Conservation (phyloP, 2,888 invertebrate species). For the Pristionchus japonicus region DNA sequence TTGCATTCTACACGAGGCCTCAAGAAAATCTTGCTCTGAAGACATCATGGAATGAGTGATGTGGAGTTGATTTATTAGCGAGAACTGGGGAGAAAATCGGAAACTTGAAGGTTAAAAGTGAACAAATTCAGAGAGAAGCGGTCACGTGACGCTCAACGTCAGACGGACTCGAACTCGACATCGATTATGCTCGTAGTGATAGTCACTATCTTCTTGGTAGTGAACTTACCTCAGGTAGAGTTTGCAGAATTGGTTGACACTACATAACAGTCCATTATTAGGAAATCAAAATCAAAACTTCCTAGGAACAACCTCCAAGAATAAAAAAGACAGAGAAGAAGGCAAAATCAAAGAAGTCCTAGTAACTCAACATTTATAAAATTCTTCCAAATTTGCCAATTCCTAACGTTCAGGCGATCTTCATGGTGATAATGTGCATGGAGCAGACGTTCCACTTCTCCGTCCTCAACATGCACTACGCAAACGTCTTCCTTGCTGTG, state of each 20-base stretch:
- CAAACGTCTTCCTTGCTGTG: constrained; percentile 67
- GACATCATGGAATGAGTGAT: background rate
- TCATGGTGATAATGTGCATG: constrained; percentile 56
- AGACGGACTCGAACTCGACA: constrained; percentile 74
- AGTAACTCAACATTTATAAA: too few relatives aligned
- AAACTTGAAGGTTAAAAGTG: background rate
- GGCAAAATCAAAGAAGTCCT: too few relatives aligned
- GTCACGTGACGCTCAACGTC: constrained; percentile 71
- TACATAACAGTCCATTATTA: too few relatives aligned
- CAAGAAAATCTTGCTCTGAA: background rate
- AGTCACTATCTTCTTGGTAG: constrained; percentile 78
- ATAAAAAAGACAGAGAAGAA: background rate
- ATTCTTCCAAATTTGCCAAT: background rate
- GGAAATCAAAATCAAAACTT: too few relatives aligned
- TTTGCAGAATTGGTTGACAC: too few relatives aligned
- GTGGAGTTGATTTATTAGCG: background rate
- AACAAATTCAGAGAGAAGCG: constrained; percentile 66
- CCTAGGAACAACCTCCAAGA: too few relatives aligned
- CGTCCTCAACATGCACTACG: constrained; percentile 65
- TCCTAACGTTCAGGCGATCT: constrained; percentile 52
- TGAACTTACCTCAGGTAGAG: constrained; percentile 78
- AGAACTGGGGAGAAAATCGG: background rate
- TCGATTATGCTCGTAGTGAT: constrained; percentile 77
- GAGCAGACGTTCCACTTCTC: constrained; percentile 52
- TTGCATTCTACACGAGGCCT: background rate